Base-by-base conservation (phyloP, 1,140 invertebrate genomes). In the Dendrolimus punctatus region DNA sequence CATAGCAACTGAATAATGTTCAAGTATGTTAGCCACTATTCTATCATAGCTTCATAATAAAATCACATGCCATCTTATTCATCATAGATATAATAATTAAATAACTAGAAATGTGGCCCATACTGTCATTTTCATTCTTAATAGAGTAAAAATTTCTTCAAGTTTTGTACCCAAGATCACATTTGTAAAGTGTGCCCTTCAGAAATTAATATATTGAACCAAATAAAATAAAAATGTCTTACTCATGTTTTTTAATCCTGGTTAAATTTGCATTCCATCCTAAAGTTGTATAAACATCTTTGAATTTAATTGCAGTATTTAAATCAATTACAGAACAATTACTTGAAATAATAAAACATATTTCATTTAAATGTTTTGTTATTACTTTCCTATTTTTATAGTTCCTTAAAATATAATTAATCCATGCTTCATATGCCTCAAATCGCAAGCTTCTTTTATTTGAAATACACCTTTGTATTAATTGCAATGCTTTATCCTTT, bases 401-500 rank as follows among this genome's bases (percentile, higher is more conserved):
- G 62, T 82, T 85, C 55, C 64, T 75, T 40, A 62, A 43, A 65
- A 85, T 88, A 74, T 85, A 88, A 55, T 85, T 57, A 49, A 89
- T 71, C 80, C 86, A 90, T 46, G 67, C 63, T 48, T 63, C 60
- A 63, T 87, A 89, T 39, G 78, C 76, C 51, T 49, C 58, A 60
- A 61, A 59, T 57, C 48, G 40, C 4, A 66, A 71, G 39, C 65
- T 64, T 46, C 68, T 59, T 5, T 61, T 57, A 37, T 67, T 58
- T 53, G 67, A 56, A 10, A 88, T 42, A 63, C 88, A 80, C 76
- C 81, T 72, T 9, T 83, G 53, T n/a, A 93, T 67, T 39, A 90
- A 55, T 55, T 88, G 67, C 80, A 89, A 88, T 5, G 86, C 91
- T 51, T 90, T 60, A 37, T 89, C 70, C 49, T 83, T 64, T 51